These are phyloP conservation scores for Gadopsis bispinosus DNA, from an alignment of 2,797 vertebrate species.

Conservation along the genomic window DNA sequence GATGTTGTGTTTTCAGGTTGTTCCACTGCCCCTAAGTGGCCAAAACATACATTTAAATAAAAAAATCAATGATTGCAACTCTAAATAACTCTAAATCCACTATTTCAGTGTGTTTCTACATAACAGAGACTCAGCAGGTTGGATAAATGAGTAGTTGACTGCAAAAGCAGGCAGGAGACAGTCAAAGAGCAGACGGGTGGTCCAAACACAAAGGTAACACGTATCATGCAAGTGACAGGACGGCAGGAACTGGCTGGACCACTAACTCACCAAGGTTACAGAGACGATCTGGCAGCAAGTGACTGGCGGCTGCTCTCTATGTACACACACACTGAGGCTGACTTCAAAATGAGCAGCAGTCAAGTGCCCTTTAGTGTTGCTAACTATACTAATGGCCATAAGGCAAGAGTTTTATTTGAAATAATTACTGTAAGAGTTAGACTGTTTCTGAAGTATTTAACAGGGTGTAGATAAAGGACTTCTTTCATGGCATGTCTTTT, in stretches of 20 bases:
- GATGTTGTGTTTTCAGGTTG: background rate
- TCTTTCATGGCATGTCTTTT: background rate
- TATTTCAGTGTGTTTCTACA: background rate
- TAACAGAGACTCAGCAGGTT: background rate
- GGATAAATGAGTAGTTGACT: too few species aligned
- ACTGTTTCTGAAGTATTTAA: constrained; percentile 6
- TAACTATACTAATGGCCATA: constrained; percentile 8
- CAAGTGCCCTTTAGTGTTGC: constrained; percentile 23
- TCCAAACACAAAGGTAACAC: constrained; percentile 23
- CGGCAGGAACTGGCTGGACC: constrained; percentile 6
- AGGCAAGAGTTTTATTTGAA: constrained; percentile 19
- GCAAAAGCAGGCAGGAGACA: background rate
- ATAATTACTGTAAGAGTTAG: constrained; percentile 1
- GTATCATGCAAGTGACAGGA: constrained; percentile 24
- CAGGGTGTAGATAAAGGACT: background rate
- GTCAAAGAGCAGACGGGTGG: constrained; percentile 33
- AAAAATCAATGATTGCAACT: background rate
- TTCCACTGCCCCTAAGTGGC: background rate
- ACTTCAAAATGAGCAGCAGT: constrained; percentile 32
- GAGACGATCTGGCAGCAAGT: constrained; percentile 25
- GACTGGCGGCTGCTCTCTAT: constrained; percentile 21
- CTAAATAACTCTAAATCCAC: background rate
- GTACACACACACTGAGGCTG: background rate
- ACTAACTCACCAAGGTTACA: constrained; percentile 23
- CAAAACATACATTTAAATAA: background rate